A percentile compares a stretch with the other conserved stretches of the same genome.
phyloP scores from a whole-genome alignment of 1,140 invertebrate genomes.

The Protaetia brevitarsis region DNA sequence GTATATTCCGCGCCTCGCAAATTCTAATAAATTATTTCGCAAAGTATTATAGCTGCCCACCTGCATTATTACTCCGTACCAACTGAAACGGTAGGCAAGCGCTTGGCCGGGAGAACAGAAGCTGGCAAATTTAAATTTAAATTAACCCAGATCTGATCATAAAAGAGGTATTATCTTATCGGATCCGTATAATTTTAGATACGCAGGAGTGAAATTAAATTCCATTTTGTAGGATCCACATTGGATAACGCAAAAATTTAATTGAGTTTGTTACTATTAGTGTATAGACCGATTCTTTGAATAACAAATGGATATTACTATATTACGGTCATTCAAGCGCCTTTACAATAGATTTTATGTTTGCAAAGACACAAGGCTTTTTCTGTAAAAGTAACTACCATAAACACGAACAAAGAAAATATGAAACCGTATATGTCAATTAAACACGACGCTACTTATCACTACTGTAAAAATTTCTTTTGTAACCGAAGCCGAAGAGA shows the following conservation, averaged over 20 bases:
- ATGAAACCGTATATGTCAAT: background rate
- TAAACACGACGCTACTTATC: background rate
- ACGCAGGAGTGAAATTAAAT: background rate
- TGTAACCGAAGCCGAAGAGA: conserved; percentile 7
- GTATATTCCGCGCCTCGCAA: background rate
- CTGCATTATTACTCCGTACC: background rate
- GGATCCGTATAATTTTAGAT: background rate
- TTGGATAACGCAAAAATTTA: no score
- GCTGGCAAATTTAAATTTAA: conserved; percentile 6
- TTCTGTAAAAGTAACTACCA: background rate
- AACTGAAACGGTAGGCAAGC: no score
- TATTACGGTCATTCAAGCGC: no score
- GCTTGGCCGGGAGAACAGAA: no score
- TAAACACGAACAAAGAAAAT: background rate
- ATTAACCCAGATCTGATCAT: background rate
- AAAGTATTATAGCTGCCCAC: background rate
- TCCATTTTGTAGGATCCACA: no score
- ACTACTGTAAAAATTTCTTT: conserved; percentile 1
- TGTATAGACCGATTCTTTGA: no score
- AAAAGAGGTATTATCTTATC: conserved; percentile 2
- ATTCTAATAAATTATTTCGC: background rate
- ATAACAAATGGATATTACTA: no score
- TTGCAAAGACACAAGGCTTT: no score
- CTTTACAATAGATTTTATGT: no score
- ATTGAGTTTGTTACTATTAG: no score